Evolutionary conservation across 2,113 vertebrate genomes (phyloP).

Genomic region (Stigmatopora argus): DNA sequence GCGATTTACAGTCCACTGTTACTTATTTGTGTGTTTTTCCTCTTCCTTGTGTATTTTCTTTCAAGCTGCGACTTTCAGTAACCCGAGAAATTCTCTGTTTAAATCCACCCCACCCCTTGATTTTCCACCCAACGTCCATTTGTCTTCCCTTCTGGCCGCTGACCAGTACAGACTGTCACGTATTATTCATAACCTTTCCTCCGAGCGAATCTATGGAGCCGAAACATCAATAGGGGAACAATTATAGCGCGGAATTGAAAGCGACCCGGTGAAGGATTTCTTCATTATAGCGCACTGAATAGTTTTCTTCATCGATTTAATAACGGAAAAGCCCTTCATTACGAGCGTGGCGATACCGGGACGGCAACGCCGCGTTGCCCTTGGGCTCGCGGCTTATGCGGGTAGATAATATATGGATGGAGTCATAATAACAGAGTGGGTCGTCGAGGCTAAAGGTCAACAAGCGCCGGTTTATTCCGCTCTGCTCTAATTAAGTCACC

Average conservation of each 20-base stretch:
- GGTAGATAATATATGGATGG: slow-evolving; percentile 21
- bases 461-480: slow-evolving; percentile 13
- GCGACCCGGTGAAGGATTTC: slow-evolving; percentile 43
- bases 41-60: no score
- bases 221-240: slow-evolving; percentile 49
- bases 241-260: slow-evolving; percentile 28
- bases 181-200: slow-evolving; percentile 30
- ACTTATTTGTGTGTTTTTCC: no score
- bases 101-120: neutral
- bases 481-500: slow-evolving; percentile 46
- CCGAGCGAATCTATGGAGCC: slow-evolving; percentile 23
- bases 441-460: slow-evolving; percentile 10
- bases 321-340: slow-evolving; percentile 41
- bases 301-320: slow-evolving; percentile 51
- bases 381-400: slow-evolving; percentile 16
- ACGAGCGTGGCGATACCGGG: slow-evolving; percentile 29
- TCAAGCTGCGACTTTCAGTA: no score
- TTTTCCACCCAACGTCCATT: slow-evolving; percentile 19
- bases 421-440: slow-evolving; percentile 24
- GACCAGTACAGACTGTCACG: slow-evolving; percentile 8
- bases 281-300: slow-evolving; percentile 44
- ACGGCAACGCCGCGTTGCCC: slow-evolving; percentile 16
- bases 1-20: no score
- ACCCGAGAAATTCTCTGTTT: neutral
- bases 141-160: slow-evolving; percentile 23